A percentile compares a stretch with the other conserved stretches of the same genome.
Evolutionary conservation across 2,113 vertebrate genomes (phyloP).

Genomic region (Marmota flaviventris): DNA sequence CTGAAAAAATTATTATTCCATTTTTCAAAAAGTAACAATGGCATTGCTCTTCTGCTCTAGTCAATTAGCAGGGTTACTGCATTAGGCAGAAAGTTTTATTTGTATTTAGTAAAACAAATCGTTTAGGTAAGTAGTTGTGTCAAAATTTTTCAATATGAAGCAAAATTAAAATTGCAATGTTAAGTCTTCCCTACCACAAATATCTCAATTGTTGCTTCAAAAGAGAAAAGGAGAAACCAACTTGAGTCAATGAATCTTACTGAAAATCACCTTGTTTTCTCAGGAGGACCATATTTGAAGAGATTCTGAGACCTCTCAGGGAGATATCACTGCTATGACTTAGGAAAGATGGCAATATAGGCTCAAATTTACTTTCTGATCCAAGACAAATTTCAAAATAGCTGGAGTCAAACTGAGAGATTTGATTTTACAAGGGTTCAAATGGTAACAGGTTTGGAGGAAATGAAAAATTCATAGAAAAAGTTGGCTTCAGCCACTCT

Average conservation of each 20-base stretch:
- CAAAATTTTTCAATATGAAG: not conserved
- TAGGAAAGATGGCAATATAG: not conserved
- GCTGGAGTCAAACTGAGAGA: not conserved
- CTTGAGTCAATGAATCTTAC: not conserved
- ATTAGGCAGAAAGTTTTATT: not conserved
- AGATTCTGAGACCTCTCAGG: not conserved
- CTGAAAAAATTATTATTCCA: not conserved
- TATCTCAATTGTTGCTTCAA: not conserved
- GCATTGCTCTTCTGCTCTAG: not conserved
- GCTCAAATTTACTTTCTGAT: not conserved
- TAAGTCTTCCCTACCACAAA: not conserved
- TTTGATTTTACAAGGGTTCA: constrained; percentile 39
- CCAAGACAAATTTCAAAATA: constrained; percentile 35
- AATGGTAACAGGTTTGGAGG: not conserved
- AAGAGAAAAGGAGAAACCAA: not conserved
- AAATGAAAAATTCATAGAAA: constrained; percentile 15
- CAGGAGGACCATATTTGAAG: not conserved
- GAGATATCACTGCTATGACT: not conserved
- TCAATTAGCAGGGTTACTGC: not conserved
- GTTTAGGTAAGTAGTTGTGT: not conserved
- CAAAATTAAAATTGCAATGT: not conserved
- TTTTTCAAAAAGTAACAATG: constrained; percentile 14
- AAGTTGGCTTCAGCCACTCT: not conserved
- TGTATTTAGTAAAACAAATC: constrained; percentile 8
- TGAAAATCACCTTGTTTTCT: not conserved